These are phyloP conservation scores for Acrocephalus arundinaceus DNA, from an alignment of 2,113 vertebrate genomes.

Conservation along the genomic window DNA sequence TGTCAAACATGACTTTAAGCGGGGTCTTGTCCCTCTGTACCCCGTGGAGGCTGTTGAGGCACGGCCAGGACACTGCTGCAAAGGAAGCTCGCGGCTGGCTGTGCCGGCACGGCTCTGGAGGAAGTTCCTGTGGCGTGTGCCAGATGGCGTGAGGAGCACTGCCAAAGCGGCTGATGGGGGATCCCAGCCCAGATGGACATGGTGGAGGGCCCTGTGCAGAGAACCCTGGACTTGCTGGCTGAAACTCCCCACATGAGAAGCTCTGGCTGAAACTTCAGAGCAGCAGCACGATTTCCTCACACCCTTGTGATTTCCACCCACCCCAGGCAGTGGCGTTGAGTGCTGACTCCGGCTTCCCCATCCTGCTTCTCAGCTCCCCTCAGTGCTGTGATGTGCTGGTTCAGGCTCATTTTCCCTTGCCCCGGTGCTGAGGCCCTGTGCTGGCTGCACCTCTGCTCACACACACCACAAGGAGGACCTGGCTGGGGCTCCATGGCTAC, in stretches of 20 bases:
- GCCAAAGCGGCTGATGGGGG: constrained; percentile 37
- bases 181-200: constrained; percentile 51
- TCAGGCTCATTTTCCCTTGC: neutral
- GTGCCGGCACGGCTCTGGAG: neutral
- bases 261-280: neutral
- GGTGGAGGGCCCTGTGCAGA: neutral
- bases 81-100: neutral
- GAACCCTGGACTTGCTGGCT: neutral
- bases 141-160: constrained; percentile 15
- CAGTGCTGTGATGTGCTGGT: neutral
- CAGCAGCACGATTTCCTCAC: neutral
- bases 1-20: neutral
- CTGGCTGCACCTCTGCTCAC: neutral
- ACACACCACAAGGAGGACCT: accelerated
- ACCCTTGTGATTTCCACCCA: neutral
- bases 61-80: constrained; percentile 13
- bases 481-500: neutral
- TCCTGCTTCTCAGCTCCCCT: neutral
- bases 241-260: neutral
- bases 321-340: accelerated
- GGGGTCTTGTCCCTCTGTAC: neutral
- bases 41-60: neutral
- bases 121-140: neutral
- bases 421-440: no score
- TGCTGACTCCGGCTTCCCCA: accelerated